Evolutionary conservation across 1,140 invertebrate species (phyloP), one percentile per base, ranked within the genome.

Genomic region (Oryzaephilus surinamensis): DNA sequence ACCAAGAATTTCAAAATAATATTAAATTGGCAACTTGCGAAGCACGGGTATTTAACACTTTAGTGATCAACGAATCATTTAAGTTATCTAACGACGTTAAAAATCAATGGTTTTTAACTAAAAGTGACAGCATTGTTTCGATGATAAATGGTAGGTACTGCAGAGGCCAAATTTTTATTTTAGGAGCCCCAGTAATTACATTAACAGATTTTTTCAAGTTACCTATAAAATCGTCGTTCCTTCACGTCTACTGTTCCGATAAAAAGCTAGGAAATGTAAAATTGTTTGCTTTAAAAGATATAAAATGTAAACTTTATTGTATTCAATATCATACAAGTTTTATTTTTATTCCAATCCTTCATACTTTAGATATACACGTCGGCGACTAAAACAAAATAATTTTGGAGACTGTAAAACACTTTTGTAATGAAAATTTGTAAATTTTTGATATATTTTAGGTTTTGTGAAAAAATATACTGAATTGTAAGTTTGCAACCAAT

Each of bases 311-410:
- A 26, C 10, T 35, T 5, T 18, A 13, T 11, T 5, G 10, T 6
- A 11, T 35, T 10, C n/a, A 23, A 20, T 1, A 35, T 24, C n/a
- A 8, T 14, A n/a, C 10, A 24, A 35, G n/a, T 11, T 23, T 7
- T 23, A 20, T 21, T 3, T 35, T 35, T 21, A 23, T 35, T 13
- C 33, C 33, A 7, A 12, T 35, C 2, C 8, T 26, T 8, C 20
- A 35, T 11, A 35, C 33, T 8, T 11, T 35, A 1, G 10, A 35
- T n/a, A n/a, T 1, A 24, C 10, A n/a, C n/a, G n/a, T n/a, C n/a
- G n/a, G n/a, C n/a, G n/a, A n/a, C n/a, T n/a, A n/a, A n/a, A n/a
- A n/a, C n/a, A n/a, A n/a, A 24, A 11, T 24, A 11, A 24, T 11
- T 24, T 24, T 7, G 8, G 4, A 4, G 10, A n/a, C 11, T 4